Base-by-base conservation (phyloP, 2,113 vertebrate species). In the Tragelaphus buxtoni region DNA sequence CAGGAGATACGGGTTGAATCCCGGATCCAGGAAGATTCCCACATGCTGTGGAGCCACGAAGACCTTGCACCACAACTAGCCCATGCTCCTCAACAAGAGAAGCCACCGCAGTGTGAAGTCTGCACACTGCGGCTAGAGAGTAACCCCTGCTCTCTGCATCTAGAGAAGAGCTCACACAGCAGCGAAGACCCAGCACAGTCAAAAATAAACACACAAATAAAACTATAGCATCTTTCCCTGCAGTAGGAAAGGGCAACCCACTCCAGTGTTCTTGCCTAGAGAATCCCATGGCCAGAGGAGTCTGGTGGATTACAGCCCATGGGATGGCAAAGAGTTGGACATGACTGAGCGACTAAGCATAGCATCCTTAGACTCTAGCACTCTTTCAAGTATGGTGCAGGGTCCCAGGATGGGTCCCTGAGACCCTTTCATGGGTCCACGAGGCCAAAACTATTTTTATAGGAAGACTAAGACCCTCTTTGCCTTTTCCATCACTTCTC, bases 81-180 rank as follows among this genome's bases (percentile, higher is more conserved):
- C 65, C 2, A 0, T 22, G n/a, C n/a, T 69, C n/a, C 65, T 72
- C 65, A 39, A 24, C 65, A 69, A 39, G 65, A 39, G 65, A 72
- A 39, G 35, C 18, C 65, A 6, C 20, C 9, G 0, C n/a, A 72
- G 1, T 39, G 18, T 6, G 18, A 72, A 72, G 9, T 18, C 65
- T 0, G 0, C 0, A 0, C 9, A 69, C 63, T 1, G 0, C 65
- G 39, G n/a, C n/a, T 3, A 22, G 65, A 5, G 65, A 39, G 65
- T 11, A 22, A 18, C 9, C 18, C 65, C n/a, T 72, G 65, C 65
- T 6, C n/a, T 35, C 9, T 12, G 65, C 18, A 72, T 39, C 65
- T 11, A 39, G 65, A 72, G 65, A 39, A 22, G 39, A 39, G 65
- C 65, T 39, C 65, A 72, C n/a, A 72, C 18, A 72, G n/a, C 65